These are phyloP conservation scores for Ectropis grisescens DNA, from an alignment of 1,140 invertebrate species.

Conservation along the genomic window DNA sequence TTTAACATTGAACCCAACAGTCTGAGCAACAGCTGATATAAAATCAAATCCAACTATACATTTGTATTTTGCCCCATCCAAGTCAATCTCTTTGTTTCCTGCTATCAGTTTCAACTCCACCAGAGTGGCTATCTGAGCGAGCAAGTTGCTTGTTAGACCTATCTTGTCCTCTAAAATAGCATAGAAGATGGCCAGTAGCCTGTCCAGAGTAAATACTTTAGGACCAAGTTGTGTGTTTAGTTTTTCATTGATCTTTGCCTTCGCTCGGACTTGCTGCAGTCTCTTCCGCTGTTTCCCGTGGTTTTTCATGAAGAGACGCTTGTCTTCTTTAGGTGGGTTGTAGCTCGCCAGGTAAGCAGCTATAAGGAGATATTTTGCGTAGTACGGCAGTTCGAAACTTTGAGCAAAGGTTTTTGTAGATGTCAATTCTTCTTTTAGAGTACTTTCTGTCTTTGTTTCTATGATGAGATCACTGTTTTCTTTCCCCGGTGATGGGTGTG, in stretches of 20 bases:
- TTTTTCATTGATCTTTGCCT: slow-evolving; percentile 71
- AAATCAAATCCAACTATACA: slow-evolving; percentile 82
- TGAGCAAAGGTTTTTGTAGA: slow-evolving; percentile 73
- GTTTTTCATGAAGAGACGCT: slow-evolving; percentile 84
- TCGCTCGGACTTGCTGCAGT: slow-evolving; percentile 72
- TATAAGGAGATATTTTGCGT: slow-evolving; percentile 89
- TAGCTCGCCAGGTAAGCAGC: slow-evolving; percentile 93
- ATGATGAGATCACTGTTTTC: slow-evolving; percentile 28
- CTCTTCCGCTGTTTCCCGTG: slow-evolving; percentile 75
- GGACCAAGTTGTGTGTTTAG: slow-evolving; percentile 78
- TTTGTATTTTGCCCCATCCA: slow-evolving; percentile 76
- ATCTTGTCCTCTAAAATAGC: slow-evolving; percentile 88
- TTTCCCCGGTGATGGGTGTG: slow-evolving; percentile 31
- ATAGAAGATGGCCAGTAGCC: slow-evolving; percentile 93
- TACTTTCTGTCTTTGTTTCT: slow-evolving; percentile 26
- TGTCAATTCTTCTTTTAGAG: slow-evolving; percentile 53
- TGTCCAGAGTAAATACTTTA: slow-evolving; percentile 84
- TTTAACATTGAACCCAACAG: slow-evolving; percentile 79
- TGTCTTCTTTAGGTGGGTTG: slow-evolving; percentile 89
- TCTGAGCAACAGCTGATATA: slow-evolving; percentile 76
- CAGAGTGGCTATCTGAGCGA: slow-evolving; percentile 83
- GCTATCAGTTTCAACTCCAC: slow-evolving; percentile 79
- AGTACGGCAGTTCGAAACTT: slow-evolving; percentile 88
- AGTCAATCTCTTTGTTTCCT: slow-evolving; percentile 73
- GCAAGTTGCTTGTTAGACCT: slow-evolving; percentile 85